A percentile compares a stretch with the other conserved stretches of the same genome.
These are phyloP conservation scores for Pseudonaja textilis DNA, from an alignment of 2,113 vertebrate genomes.

Conservation along the genomic window DNA sequence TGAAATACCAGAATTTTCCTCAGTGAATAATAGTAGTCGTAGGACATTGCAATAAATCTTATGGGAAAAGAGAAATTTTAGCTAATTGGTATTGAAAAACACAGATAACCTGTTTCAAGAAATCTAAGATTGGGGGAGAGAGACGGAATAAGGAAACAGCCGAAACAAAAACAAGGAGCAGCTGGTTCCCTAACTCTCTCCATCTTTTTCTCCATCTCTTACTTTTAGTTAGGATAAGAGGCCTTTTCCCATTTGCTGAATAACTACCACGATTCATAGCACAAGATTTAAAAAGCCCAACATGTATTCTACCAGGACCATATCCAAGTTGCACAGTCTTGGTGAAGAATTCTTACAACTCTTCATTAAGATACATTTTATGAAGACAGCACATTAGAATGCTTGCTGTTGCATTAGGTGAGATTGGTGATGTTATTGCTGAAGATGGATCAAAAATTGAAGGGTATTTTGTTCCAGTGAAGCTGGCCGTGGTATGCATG, in stretches of 20 bases:
- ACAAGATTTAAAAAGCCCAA: conserved; percentile 43
- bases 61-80: neutral
- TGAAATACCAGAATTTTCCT: conserved; percentile 24
- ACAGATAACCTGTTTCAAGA: conserved; percentile 47
- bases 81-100: conserved; percentile 31
- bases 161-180: rapidly evolving
- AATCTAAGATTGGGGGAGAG: conserved; percentile 55
- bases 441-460: neutral
- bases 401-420: neutral
- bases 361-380: neutral
- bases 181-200: conserved; percentile 2
- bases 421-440: neutral
- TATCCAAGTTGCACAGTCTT: neutral
- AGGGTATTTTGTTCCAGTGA: conserved; percentile 4
- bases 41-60: conserved; percentile 38
- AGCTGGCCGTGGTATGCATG: neutral
- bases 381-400: neutral
- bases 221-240: conserved; percentile 43
- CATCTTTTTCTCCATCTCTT: conserved; percentile 25
- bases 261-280: conserved; percentile 51
- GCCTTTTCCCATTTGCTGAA: conserved; percentile 57
- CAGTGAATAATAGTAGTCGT: conserved; percentile 25
- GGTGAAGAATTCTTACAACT: neutral
- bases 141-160: conserved; percentile 45
- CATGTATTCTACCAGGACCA: conserved; percentile 48